phyloP scores from a whole-genome alignment of 2,113 vertebrate species.

The Paradoxurus hermaphroditus region DNA sequence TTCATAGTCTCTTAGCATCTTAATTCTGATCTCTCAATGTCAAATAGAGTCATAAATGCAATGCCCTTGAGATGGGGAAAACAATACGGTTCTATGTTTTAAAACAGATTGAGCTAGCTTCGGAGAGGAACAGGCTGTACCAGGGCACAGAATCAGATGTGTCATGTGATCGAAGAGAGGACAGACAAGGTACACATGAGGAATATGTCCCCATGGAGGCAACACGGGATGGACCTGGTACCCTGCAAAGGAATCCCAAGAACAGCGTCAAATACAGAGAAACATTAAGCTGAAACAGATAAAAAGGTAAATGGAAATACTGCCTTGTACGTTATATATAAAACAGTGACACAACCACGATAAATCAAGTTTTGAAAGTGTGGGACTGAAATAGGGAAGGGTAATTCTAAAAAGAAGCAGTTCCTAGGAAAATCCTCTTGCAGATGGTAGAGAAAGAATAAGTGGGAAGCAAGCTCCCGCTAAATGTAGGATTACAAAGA shows the following conservation, averaged over 20 bases:
- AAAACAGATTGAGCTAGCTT: conserved; percentile 42
- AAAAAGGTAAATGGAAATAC: background rate
- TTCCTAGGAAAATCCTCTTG: background rate
- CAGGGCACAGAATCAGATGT: background rate
- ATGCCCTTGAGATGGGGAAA: background rate
- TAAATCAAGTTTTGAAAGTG: background rate
- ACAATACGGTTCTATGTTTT: conserved; percentile 41
- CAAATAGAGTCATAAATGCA: conserved; percentile 39
- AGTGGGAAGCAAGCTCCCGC: background rate
- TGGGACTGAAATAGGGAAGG: background rate
- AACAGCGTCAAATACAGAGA: background rate
- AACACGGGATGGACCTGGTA: background rate
- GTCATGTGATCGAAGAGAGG: background rate
- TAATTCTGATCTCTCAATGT: conserved; percentile 26
- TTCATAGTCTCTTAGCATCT: background rate
- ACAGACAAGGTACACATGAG: background rate
- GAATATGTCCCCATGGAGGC: background rate
- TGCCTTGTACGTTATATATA: background rate
- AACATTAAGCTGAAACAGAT: background rate
- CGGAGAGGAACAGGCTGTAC: background rate
- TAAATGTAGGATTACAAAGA: background rate
- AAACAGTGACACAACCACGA: background rate
- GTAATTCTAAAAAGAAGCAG: background rate
- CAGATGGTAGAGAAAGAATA: background rate
- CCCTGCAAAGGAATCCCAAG: background rate